Evolutionary conservation across 2,113 vertebrate species (phyloP), one percentile per base, ranked within the genome.

Genomic region (Hassar affinis): DNA sequence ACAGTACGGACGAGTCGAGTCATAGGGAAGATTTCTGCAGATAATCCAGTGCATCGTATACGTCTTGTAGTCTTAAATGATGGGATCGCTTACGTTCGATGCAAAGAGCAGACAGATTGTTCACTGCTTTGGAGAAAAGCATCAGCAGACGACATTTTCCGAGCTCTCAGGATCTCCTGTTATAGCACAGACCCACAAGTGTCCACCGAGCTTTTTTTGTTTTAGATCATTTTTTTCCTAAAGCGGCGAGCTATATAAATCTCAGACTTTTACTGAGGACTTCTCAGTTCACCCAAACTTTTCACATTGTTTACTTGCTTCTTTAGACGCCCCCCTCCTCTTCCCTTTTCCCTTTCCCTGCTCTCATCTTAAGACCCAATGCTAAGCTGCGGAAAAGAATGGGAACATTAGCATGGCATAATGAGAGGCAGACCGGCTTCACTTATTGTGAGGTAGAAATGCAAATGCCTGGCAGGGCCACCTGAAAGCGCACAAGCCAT

Each of bases 41-140:
- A 38, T 38, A 68, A 42, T 35, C 15, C 0, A 33, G 18, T 8
- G 30, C 2, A 8, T 64, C 18, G 27, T 64, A 35, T 33, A 64
- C 10, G 2, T 33, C 15, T 27, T 33, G 4, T 33, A 33, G 61
- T 27, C 9, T 61, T 61, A 61, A n/a, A 61, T 61, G 27, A 61
- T 61, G n/a, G 9, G n/a, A 27, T 61, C 12, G 3, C n/a, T 61
- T 61, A 11, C 10, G 18, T 79, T 78, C 2, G 15, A 61, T 85
- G 71, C 54, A 52, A 75, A 80, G 49, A 56, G n/a, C 18, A 54
- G 18, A 89, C 84, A 90, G 90, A 90, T 86, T 87, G 84, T 90
- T 89, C 86, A 82, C 87, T 86, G 82, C 86, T 83, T 89, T 77
- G 83, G 88, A 89, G 35, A 78, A 54, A 90, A 90, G 86, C 85